A percentile compares a stretch with the other conserved stretches of the same genome.
These are phyloP conservation scores for Brachyopa scutellaris DNA, from an alignment of 2,888 invertebrate genomes.

Conservation along the genomic window DNA sequence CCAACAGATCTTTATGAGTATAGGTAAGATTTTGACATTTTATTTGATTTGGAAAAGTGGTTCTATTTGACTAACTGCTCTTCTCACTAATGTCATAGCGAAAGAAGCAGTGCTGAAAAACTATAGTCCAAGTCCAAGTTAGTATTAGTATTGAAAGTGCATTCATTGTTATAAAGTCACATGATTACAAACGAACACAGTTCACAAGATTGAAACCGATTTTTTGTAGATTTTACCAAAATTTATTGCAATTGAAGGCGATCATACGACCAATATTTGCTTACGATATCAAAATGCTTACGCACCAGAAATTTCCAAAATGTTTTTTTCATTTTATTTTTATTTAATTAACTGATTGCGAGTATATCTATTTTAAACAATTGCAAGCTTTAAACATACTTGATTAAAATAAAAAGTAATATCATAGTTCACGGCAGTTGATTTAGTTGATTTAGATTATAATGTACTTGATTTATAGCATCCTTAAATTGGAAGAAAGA, in stretches of 20 bases:
- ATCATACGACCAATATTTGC: not conserved
- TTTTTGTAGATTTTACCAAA: not conserved
- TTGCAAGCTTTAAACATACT: not conserved
- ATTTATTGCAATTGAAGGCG: slow-evolving; percentile 8
- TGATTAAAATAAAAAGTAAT: not conserved
- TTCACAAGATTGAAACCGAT: not conserved
- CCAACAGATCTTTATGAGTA: too few species aligned
- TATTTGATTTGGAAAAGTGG: too few species aligned
- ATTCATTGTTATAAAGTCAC: not conserved
- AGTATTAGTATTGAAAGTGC: too few species aligned
- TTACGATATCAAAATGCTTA: too few species aligned
- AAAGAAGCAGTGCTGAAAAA: too few species aligned
- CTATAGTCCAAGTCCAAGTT: too few species aligned
- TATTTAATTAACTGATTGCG: slow-evolving; percentile 1
- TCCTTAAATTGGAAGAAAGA: not conserved
- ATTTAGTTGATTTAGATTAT: too few species aligned
- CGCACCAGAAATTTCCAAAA: not conserved
- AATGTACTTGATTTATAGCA: too few species aligned
- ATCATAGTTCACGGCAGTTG: not conserved
- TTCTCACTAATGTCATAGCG: too few species aligned
- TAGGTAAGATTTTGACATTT: too few species aligned
- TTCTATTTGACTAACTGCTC: too few species aligned
- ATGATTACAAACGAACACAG: not conserved
- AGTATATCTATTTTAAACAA: not conserved
- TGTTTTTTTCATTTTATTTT: not conserved